Percentiles rank a stretch among this genome's conserved stretches.
These are phyloP conservation scores for Troilus luridus DNA, from an alignment of 2,888 invertebrate species.

Conservation along the genomic window DNA sequence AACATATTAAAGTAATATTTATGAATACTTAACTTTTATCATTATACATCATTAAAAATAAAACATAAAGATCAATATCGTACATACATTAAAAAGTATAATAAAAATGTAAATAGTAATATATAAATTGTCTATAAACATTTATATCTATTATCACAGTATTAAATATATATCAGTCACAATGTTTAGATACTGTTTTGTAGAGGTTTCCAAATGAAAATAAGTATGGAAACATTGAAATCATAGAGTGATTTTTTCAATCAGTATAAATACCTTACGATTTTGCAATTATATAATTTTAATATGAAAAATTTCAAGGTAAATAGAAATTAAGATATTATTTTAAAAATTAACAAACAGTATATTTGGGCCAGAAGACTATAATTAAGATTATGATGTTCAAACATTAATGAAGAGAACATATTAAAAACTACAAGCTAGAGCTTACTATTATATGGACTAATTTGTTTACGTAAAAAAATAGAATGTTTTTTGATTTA, in stretches of 20 bases:
- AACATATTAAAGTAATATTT: background rate
- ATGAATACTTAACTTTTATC: background rate
- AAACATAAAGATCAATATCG: background rate
- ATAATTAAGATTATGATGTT: background rate
- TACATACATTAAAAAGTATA: background rate
- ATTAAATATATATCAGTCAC: background rate
- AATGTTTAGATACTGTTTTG: background rate
- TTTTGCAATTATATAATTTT: background rate
- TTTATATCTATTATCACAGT: slow-evolving; percentile 35
- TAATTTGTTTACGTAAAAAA: background rate
- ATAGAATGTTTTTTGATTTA: too few relatives aligned
- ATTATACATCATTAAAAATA: background rate
- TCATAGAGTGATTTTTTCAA: background rate
- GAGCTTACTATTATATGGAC: background rate
- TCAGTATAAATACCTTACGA: background rate
- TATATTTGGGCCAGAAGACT: background rate
- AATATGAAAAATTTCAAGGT: background rate
- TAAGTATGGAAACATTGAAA: background rate
- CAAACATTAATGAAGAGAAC: background rate
- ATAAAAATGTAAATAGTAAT: background rate
- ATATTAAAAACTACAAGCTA: background rate
- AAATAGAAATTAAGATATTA: background rate
- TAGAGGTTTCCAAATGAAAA: background rate
- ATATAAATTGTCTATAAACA: background rate
- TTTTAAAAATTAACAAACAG: background rate